Conservation (phyloP, 64 coral and sea anemone genomes). For the Pachyseris speciosa region DNA sequence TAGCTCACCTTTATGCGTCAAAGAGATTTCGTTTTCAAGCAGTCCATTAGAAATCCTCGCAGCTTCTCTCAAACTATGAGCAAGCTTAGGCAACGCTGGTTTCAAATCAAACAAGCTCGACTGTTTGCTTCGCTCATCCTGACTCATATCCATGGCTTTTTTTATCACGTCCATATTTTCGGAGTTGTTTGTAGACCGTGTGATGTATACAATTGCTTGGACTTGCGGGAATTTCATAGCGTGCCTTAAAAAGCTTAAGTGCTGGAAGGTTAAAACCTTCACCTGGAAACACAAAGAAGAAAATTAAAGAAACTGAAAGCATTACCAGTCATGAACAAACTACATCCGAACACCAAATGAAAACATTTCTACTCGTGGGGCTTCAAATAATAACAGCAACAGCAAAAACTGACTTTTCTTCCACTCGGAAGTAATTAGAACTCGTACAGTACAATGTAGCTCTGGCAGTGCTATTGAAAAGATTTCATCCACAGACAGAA, state of each 20-base stretch:
- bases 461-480: no score
- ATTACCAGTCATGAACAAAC: no score
- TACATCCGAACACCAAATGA: no score
- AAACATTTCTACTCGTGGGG: no score
- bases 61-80: constrained; percentile 46
- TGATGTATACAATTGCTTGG: constrained; percentile 90
- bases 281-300: background rate
- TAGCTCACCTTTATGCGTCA: constrained; percentile 47
- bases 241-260: constrained; percentile 86
- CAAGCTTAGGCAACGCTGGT: constrained; percentile 66
- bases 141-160: constrained; percentile 78
- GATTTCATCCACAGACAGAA: no score
- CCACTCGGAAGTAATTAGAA: no score
- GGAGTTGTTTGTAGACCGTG: constrained; percentile 66
- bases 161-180: constrained; percentile 92
- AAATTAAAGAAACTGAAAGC: background rate
- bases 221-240: constrained; percentile 91
- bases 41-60: constrained; percentile 46
- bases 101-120: constrained; percentile 63
- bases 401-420: no score
- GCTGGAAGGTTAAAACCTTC: constrained; percentile 82
- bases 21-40: constrained; percentile 42
- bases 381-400: no score
- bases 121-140: constrained; percentile 69
- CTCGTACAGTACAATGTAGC: no score